phyloP scores from a whole-genome alignment of 2,888 invertebrate genomes.

The Heteropelma amictum region DNA sequence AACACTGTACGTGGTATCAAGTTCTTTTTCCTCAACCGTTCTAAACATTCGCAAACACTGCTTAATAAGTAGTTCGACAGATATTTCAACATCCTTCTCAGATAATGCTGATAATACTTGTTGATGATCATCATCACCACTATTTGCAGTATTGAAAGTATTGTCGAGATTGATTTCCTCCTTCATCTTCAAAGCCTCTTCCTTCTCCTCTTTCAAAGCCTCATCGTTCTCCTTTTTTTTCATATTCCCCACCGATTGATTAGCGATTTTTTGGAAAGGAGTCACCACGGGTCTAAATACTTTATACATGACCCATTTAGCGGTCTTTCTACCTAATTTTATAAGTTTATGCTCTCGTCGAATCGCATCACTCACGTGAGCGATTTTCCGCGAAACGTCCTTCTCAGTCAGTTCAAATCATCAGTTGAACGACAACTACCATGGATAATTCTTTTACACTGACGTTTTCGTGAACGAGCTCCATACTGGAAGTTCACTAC shows the following conservation, averaged over 20 bases:
- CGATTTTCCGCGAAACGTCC: constrained; percentile 40
- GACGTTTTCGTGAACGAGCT: constrained; percentile 61
- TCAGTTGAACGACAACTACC: not conserved
- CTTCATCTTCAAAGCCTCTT: constrained; percentile 63
- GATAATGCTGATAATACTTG: constrained; percentile 58
- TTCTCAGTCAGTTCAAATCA: not conserved
- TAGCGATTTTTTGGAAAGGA: constrained; percentile 30
- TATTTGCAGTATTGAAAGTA: not conserved
- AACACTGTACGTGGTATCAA: constrained; percentile 46
- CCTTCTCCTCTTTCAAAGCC: constrained; percentile 63
- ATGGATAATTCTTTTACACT: constrained; percentile 59
- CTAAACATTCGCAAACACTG: constrained; percentile 9
- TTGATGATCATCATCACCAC: not conserved
- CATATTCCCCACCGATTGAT: constrained; percentile 40
- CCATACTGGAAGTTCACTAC: constrained; percentile 59
- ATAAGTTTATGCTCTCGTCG: too few relatives aligned
- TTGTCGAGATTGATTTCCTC: constrained; percentile 62
- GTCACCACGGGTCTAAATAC: constrained; percentile 39
- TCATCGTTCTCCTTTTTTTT: not conserved
- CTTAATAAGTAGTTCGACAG: constrained; percentile 67
- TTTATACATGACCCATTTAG: constrained; percentile 26
- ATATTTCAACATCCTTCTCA: constrained; percentile 75
- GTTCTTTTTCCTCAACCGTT: constrained; percentile 3
- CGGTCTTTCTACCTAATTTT: constrained; percentile 35
- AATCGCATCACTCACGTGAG: constrained; percentile 52